Base-by-base conservation (phyloP, 30 jellyfish, hydroid and myxozoan species). In the Chrysaora quinquecirrha region DNA sequence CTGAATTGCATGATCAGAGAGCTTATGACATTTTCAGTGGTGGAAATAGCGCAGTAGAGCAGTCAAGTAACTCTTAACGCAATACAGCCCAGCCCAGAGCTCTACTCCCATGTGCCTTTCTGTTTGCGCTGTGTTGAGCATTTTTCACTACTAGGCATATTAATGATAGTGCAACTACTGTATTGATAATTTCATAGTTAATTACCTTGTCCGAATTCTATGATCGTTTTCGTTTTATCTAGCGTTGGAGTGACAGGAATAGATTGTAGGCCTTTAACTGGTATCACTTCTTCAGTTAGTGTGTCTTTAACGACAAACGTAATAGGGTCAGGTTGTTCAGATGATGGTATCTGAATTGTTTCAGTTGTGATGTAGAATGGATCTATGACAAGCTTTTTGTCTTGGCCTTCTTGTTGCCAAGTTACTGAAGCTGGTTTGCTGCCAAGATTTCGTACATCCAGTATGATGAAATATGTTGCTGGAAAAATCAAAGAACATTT, bases 381-480 rank as follows among this genome's bases (percentile, higher is more conserved):
- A 10, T 34, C 61, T 19, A 82, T 48, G 16, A 34, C 43, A 6
- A 82, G 32, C 32, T 16, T 6, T 27, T 34, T 29, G 12, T 3
- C 22, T 24, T 82, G 24, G 20, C 64, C 69, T 28, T 52, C 73
- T 20, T 16, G 20, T 14, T 9, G 58, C 74, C 75, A 68, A 1
- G 3, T 27, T 21, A 82, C 80, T 1, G 43, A 34, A 10, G 92
- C 92, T 3, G 64, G 56, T 29, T 14, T 56, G 48, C 69, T 30
- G 3, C 92, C 85, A 29, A 68, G 84, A 38, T 82, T 82, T 19
- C 85, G 52, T 34, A 71, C 43, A 30, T 58, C 58, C 1, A 82
- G 77, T 0, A 46, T 70, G 58, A 82, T 61, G 34, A 35, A 82
- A 61, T 68, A 82, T 19, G 33, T 34, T 19, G 34, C 75, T 32